Conservation (phyloP, 2,113 vertebrate species). For the Alces alces region DNA sequence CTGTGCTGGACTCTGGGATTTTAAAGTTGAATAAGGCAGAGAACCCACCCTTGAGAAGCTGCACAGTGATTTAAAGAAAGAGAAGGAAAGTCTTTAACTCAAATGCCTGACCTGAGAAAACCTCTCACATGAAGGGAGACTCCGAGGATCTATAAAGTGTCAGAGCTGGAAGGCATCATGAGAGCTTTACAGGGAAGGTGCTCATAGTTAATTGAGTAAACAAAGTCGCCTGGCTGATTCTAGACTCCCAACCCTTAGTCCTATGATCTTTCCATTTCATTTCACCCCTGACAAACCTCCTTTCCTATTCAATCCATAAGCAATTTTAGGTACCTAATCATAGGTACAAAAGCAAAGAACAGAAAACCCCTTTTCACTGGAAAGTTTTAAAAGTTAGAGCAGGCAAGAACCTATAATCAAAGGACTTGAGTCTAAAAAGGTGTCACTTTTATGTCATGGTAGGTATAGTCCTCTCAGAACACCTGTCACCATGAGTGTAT, state of each 20-base stretch:
- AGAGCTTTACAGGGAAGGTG: not conserved
- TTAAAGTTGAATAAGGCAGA: not conserved
- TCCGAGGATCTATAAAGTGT: not conserved
- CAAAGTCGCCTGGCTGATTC: not conserved
- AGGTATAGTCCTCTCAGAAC: not conserved
- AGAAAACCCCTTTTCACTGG: not conserved
- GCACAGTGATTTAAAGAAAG: not conserved
- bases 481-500: not conserved
- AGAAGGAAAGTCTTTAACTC: not conserved
- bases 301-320: not conserved
- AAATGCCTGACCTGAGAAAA: not conserved
- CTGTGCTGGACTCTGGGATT: no score
- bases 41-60: not conserved
- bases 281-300: not conserved
- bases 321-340: not conserved
- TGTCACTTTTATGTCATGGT: not conserved
- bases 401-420: not conserved
- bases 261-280: not conserved
- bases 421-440: not conserved
- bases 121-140: not conserved
- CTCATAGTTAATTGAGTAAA: not conserved
- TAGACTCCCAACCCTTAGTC: not conserved
- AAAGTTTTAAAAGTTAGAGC: not conserved
- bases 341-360: not conserved
- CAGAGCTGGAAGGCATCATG: not conserved